Base-by-base conservation (phyloP, 2,888 invertebrate species). In the Nebria brevicollis region DNA sequence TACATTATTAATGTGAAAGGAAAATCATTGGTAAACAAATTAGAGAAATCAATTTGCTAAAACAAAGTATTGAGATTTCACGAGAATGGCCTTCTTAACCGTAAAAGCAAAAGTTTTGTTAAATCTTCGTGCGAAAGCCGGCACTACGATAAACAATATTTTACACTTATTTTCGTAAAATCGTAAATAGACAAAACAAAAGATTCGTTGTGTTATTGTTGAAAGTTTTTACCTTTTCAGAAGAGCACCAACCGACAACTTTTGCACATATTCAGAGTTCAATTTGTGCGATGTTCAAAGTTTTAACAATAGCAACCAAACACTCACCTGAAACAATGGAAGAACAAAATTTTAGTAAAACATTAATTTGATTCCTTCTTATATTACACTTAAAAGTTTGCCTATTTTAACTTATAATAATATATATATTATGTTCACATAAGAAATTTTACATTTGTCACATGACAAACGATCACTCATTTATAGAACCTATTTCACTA, bases 221-320 rank as follows among this genome's bases (percentile, higher is more conserved):
- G 26, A 68, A 13, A 68, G 68, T 68, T 54, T 54, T 54, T 68
- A 68, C 68, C 68, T 68, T 68, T 68, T 26, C 7, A 68, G 20
- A 26, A 54, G 54, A 54, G 54, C 54, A 8, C 54, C 8, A 54
- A 54, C 54, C 54, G 8, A 13, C 54, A 54, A 54, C 54, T 54
- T 54, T 68, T 68, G 20, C 68, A 68, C 13, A 73, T n/a, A 41
- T 41, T 43, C 34, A 73, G 26, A 73, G 73, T 43, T 73, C 73
- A 41, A 13, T 42, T 26, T 41, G 73, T 42, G 26, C 72, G 13
- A 73, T 42, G 73, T 43, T 73, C 75, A 75, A 80, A 80, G 54
- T 80, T 72, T 75, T 75, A 80, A 80, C 80, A 80, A 80, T 80
- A 72, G 80, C 75, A 80, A 80, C 75, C 68, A 75, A 80, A 80